Evolutionary conservation across 2,888 invertebrate genomes (phyloP), one percentile per base, ranked within the genome.

Genomic region (Catocala sponsa): DNA sequence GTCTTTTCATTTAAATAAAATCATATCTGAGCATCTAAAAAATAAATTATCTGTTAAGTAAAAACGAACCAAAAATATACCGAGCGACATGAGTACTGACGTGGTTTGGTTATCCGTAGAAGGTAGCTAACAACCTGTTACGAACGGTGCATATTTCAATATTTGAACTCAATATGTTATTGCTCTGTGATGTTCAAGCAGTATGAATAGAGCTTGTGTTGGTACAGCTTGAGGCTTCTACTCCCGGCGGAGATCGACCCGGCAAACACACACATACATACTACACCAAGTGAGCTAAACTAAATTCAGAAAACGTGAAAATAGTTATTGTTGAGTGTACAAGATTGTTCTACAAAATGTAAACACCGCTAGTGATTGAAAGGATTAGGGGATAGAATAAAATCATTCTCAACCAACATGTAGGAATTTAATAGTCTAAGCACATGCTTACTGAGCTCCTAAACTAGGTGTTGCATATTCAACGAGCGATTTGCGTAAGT

Each of bases 391-490:
- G 72, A 75, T 74, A 65, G 63, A 79, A 81, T 80, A 83, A 84
- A 86, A 83, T 82, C 81, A 81, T 84, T 80, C 68, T 74, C 70
- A 81, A 80, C 80, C 74, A 68, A 86, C 82, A 87, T 83, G 82
- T 84, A 83, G 85, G 83, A 91, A 90, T 91, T 92, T 93, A 91
- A 91, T 90, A 92, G 91, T 92, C 90, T 91, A 90, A 91, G 90
- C 93, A 92, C 86, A 86, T 92, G 91, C 91, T 91, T 89, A 89
- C 88, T 88, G 90, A 91, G 90, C 91, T 89, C 84, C 91, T 83
- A 90, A 91, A 94, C 93, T 91, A 92, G 89, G 85, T 84, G 89
- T 91, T 94, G 91, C 93, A 93, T 94, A 94, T 94, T 94, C 94
- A 94, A 91, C 89, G 91, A 90, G 90, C 88, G 92, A 94, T 94